Base-by-base conservation (phyloP, 2,797 vertebrate species). In the Mormyrus proboscirostris region DNA sequence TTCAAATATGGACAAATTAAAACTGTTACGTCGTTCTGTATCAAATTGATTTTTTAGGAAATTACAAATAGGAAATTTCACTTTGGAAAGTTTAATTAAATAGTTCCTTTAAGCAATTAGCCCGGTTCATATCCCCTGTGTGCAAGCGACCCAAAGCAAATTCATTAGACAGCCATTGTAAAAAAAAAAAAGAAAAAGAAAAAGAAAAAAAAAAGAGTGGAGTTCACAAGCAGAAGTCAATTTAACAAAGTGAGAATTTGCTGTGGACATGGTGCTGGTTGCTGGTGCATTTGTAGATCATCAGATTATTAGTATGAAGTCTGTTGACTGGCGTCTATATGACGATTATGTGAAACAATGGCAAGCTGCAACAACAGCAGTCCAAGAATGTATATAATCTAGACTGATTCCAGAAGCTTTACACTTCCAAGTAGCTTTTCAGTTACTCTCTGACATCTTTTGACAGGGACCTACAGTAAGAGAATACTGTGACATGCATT, bases 41-140 rank as follows among this genome's bases (percentile, higher is more conserved):
- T 94, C 89, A 92, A 91, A 93, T 94, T 91, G 91, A 90, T 92
- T 91, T 87, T 51, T 57, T 38, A 14, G 89, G 89, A 92, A 89
- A 93, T 89, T 89, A 93, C 91, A 93, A 92, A 93, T 92, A 91
- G 73, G 76, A 94, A 93, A 92, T 92, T 95, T 94, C 94, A 93
- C 95, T 93, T 95, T 94, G 92, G 93, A 92, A 95, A 94, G 92
- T 94, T 95, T 95, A 96, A 96, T 95, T 95, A 94, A 92, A 95
- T 95, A 95, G 93, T 94, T 94, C 91, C 90, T 96, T 96, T 95
- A 93, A 94, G 93, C 94, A 94, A 95, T 96, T 96, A 95, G 95
- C 96, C 95, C 93, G 95, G 96, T 91, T 87, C 12, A 44, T 86
- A 65, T 50, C 82, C 83, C 44, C 44, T 22, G 29, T 69, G 82